Percentiles rank a stretch among this genome's conserved stretches.
These are phyloP conservation scores for Hemiscyllium ocellatum DNA, from an alignment of 2,113 vertebrate genomes.

Conservation along the genomic window DNA sequence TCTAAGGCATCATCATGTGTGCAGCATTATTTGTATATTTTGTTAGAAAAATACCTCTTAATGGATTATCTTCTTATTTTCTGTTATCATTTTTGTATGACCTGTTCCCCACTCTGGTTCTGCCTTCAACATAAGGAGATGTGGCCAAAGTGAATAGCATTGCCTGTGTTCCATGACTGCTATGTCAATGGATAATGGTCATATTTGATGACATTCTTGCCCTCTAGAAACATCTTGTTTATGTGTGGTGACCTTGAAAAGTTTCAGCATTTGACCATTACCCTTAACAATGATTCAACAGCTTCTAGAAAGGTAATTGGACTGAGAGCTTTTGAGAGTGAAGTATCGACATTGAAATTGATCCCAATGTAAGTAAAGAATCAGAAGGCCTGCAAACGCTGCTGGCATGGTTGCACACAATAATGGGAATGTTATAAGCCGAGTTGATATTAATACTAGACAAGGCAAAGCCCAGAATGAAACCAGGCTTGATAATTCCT, in stretches of 20 bases:
- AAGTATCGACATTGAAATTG: no score
- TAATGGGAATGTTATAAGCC: no score
- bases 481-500: no score
- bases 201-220: neutral
- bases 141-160: no score
- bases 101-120: no score
- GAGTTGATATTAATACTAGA: no score
- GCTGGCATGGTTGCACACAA: no score
- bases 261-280: neutral
- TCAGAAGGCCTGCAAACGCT: no score
- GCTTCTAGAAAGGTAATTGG: neutral
- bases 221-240: neutral
- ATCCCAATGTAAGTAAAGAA: no score
- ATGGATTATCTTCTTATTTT: neutral
- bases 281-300: neutral
- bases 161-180: neutral
- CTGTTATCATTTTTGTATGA: neutral
- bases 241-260: neutral
- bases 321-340: neutral
- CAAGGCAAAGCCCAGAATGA: no score
- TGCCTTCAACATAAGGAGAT: no score
- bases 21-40: neutral
- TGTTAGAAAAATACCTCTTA: neutral
- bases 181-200: neutral
- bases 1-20: neutral